Percentiles rank a stretch among this genome's conserved stretches.
phyloP scores from a whole-genome alignment of 2,797 vertebrate species.

The Carcharodon carcharias region DNA sequence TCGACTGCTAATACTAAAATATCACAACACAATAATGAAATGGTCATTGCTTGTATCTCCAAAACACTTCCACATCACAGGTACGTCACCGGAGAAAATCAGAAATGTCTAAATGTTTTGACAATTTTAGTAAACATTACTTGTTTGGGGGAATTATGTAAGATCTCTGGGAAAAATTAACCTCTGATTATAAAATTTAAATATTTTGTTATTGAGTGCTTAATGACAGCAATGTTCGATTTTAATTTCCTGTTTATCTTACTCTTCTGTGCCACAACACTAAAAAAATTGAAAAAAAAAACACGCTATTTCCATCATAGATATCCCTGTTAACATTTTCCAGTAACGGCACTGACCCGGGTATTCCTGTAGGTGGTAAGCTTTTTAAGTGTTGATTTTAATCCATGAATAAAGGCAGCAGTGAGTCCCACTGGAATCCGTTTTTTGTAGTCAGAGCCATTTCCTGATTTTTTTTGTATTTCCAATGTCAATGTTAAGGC shows the following conservation, averaged over 20 bases:
- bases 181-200: background rate
- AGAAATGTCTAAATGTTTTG: background rate
- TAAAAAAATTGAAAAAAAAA: background rate
- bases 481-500: background rate
- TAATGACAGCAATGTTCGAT: background rate
- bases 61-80: background rate
- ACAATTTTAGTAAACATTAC: background rate
- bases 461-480: background rate
- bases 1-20: constrained; percentile 14
- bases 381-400: background rate
- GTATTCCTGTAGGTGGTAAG: background rate
- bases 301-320: background rate
- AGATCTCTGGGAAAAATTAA: background rate
- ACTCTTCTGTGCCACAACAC: background rate
- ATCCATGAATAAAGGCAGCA: background rate
- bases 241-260: background rate
- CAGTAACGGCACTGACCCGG: background rate
- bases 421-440: background rate
- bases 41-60: background rate
- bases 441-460: background rate
- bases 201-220: background rate
- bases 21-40: background rate
- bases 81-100: background rate
- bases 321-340: background rate
- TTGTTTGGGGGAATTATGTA: background rate